Conservation (phyloP, 2,797 vertebrate species). For the Ctenopoma multispine region DNA sequence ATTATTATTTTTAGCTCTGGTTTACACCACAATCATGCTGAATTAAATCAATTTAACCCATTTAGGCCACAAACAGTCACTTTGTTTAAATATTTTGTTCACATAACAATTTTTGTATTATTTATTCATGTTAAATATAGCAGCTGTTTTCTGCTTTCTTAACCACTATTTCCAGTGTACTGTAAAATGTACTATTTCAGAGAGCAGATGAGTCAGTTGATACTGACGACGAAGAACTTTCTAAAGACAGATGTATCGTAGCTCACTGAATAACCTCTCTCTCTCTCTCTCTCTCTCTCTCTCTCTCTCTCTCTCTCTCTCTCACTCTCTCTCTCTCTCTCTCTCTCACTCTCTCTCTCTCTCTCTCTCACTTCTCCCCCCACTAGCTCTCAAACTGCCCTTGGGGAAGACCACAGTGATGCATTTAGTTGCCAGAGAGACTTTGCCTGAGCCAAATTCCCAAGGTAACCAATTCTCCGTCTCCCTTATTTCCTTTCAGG, state of each 20-base stretch:
- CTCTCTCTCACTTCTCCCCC: constrained; percentile 42
- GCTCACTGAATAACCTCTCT: constrained; percentile 53
- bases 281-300: too few species aligned
- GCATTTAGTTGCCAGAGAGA: constrained; percentile 99
- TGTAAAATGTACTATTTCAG: constrained; percentile 9
- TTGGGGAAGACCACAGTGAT: constrained; percentile 98
- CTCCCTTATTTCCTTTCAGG: constrained; percentile 56
- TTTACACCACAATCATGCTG: neutral
- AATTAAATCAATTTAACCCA: neutral
- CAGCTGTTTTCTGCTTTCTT: constrained; percentile 9
- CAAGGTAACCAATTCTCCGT: constrained; percentile 89
- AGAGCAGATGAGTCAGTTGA: constrained; percentile 34
- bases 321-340: too few species aligned
- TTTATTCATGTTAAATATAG: neutral
- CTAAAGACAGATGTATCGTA: constrained; percentile 25
- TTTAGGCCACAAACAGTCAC: neutral
- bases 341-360: constrained; percentile 44
- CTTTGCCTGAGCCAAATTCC: constrained; percentile 98
- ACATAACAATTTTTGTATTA: neutral
- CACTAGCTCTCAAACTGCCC: constrained; percentile 95
- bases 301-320: too few species aligned
- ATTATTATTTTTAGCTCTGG: neutral
- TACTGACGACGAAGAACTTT: constrained; percentile 47
- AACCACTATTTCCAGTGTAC: neutral
- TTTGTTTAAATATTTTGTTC: neutral